phyloP scores from a whole-genome alignment of 2,113 vertebrate genomes.

The Otolemur garnettii region DNA sequence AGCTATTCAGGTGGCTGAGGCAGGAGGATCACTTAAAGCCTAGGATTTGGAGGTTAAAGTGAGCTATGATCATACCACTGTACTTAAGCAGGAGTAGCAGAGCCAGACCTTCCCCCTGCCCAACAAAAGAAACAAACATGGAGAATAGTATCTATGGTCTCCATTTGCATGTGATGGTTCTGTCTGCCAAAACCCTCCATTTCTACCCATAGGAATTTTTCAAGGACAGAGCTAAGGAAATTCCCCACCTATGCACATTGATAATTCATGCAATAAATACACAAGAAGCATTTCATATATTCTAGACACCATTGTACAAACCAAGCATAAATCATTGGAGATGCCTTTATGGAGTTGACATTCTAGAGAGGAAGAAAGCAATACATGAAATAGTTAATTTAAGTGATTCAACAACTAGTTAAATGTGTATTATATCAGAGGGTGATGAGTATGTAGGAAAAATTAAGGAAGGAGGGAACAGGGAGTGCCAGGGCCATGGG shows the following conservation, averaged over 20 bases:
- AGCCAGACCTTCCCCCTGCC: too few relatives aligned
- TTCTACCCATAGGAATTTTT: background rate
- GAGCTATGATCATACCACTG: too few relatives aligned
- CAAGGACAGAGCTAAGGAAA: background rate
- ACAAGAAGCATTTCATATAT: background rate
- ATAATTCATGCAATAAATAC: background rate
- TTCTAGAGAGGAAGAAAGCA: background rate
- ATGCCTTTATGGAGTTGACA: background rate
- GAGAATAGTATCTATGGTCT: background rate
- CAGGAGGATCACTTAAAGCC: too few relatives aligned
- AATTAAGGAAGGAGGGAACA: background rate
- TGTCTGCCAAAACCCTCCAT: background rate
- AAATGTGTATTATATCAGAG: background rate
- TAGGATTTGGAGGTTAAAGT: too few relatives aligned
- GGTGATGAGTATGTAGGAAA: background rate
- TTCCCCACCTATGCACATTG: background rate
- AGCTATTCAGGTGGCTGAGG: too few relatives aligned
- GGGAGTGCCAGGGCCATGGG: too few relatives aligned
- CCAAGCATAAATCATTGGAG: background rate
- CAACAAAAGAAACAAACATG: too few relatives aligned
- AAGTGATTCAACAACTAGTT: background rate
- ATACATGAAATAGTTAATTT: background rate
- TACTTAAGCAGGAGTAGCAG: too few relatives aligned
- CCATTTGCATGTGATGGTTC: background rate
- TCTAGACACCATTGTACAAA: background rate